Percentiles rank a stretch among this genome's conserved stretches.
phyloP scores from a whole-genome alignment of 2,888 invertebrate species.

The Chironomus riparius region DNA sequence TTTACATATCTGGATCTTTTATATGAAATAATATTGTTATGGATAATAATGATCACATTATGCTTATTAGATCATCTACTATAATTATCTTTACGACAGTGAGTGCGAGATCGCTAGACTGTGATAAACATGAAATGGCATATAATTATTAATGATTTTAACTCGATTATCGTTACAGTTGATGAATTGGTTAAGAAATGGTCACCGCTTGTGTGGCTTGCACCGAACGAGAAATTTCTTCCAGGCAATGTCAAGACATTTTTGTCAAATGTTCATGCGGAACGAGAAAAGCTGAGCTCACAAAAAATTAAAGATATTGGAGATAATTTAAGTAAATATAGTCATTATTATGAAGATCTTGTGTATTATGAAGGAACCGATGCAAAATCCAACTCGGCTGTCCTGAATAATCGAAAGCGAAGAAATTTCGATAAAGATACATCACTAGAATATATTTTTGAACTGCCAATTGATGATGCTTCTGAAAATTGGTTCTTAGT shows the following conservation, averaged over 20 bases:
- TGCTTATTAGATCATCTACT: not conserved
- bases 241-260: slow-evolving; percentile 54
- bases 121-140: no score
- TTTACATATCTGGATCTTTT: no score
- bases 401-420: slow-evolving; percentile 7
- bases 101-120: no score
- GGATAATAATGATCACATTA: not conserved
- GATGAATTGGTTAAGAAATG: slow-evolving; percentile 48
- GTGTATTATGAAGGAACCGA: slow-evolving; percentile 11
- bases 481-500: slow-evolving; percentile 45
- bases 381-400: not conserved
- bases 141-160: not conserved
- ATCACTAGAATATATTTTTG: slow-evolving; percentile 26
- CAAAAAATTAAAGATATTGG: slow-evolving; percentile 25
- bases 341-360: slow-evolving; percentile 24
- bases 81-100: not conserved
- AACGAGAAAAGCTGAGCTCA: slow-evolving; percentile 7
- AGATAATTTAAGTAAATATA: slow-evolving; percentile 18
- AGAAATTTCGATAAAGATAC: slow-evolving; percentile 27
- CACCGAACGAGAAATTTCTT: slow-evolving; percentile 54
- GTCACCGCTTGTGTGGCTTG: slow-evolving; percentile 58
- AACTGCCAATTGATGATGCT: slow-evolving; percentile 33
- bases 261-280: slow-evolving; percentile 47
- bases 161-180: slow-evolving; percentile 32
- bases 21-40: not conserved